A percentile compares a stretch with the other conserved stretches of the same genome.
Conservation (phyloP, 2,113 vertebrate species). For the Malurus melanocephalus region DNA sequence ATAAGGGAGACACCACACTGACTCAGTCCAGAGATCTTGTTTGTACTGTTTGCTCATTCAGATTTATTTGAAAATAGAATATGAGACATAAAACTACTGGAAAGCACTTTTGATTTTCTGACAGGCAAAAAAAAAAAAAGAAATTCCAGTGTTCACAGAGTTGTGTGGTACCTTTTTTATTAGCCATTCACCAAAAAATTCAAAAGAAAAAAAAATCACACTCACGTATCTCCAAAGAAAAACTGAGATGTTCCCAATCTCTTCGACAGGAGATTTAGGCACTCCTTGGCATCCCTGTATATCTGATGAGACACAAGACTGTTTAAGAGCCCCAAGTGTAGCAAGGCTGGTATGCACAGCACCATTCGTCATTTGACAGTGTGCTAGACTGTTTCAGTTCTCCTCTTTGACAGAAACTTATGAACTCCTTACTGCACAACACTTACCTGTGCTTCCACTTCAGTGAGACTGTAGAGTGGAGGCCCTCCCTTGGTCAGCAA, state of each 20-base stretch:
- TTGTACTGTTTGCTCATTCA: neutral
- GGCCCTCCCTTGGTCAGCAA: slow-evolving; percentile 87
- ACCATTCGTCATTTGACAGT: neutral
- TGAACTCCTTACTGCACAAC: neutral
- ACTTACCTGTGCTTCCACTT: slow-evolving; percentile 91
- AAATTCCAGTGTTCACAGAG: neutral
- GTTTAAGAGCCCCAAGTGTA: slow-evolving; percentile 10
- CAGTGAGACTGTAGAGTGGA: slow-evolving; percentile 82
- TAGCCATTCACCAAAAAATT: neutral
- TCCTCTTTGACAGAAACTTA: neutral
- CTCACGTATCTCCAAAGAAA: slow-evolving; percentile 94
- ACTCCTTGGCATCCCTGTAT: slow-evolving; percentile 97
- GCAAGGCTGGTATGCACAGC: neutral
- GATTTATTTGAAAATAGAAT: neutral
- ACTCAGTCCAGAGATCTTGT: neutral
- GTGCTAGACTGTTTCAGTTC: neutral
- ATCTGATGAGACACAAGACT: slow-evolving; percentile 77
- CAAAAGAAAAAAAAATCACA: neutral
- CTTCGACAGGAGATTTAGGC: slow-evolving; percentile 93
- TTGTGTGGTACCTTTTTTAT: neutral
- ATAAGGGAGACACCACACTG: neutral
- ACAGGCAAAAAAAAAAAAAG: neutral
- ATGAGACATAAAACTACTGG: neutral
- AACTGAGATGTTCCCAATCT: slow-evolving; percentile 87
- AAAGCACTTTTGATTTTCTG: neutral